Base-by-base conservation (phyloP, 1,140 invertebrate species). In the Aphis gossypii region DNA sequence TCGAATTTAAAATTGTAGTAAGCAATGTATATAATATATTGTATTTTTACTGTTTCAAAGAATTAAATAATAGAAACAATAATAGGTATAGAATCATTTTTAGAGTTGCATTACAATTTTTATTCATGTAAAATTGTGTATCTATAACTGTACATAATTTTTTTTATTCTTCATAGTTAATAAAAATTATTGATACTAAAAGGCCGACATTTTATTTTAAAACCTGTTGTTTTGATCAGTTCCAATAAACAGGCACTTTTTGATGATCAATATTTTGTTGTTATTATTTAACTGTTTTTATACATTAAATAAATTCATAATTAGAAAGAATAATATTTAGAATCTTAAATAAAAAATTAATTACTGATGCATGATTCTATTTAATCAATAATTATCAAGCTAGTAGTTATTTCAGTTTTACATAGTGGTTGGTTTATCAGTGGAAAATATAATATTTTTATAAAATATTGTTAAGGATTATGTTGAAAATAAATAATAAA, bases 361-460 rank as follows among this genome's bases (percentile, higher is more conserved):
- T 25, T 68, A 90, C 38, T 76, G 25, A 18, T 68, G 89, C 89
- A 90, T 90, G 89, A 68, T 30, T 90, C 11, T 51, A 68, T 21
- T 68, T 68, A 44, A 60, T 38, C 41, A 90, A 68, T 90, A 60
- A 68, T 44, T 68, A 20, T 68, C 38, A 90, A 68, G 25, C 89
- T 90, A 68, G 38, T 68, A 90, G 25, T 68, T 54, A 35, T 51
- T 48, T 88, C 46, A 88, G n/a, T 88, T 90, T 54, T 76, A 56
- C 5, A 90, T 90, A 86, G 92, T 93, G 92, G 48, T 84, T 86
- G 82, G 92, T 93, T 93, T 93, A 93, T 93, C 92, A 86, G 82
- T 93, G 48, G 82, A 86, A 23, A 23, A 51, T 54, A 51, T 86
- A 35, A 23, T 41, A 41, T 88, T 48, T 48, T 88, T 88, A 51